These are phyloP conservation scores for Halcyon malimbica DNA, from an alignment of 2,113 vertebrate genomes.

Conservation along the genomic window DNA sequence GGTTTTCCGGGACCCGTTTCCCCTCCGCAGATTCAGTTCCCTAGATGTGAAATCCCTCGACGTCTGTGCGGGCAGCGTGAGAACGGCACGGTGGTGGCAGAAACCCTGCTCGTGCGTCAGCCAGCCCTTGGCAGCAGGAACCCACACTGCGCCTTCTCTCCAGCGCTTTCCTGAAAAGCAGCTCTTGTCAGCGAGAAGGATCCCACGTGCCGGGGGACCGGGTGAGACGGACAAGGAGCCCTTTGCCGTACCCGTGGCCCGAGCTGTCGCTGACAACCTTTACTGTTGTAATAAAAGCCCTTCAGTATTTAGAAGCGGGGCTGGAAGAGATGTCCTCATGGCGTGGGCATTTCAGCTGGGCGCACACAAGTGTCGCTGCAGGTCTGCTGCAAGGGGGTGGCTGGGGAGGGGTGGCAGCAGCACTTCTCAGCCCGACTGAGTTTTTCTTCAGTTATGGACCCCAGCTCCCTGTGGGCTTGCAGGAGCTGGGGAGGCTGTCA, in stretches of 20 bases:
- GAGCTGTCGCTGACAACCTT: not conserved
- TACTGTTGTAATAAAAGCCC: not conserved
- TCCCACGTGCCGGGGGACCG: not conserved
- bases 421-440: not conserved
- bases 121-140: not conserved
- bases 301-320: not conserved
- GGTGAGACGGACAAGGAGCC: not conserved
- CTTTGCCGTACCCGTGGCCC: not conserved
- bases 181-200: not conserved
- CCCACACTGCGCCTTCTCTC: not conserved
- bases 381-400: fast-evolving
- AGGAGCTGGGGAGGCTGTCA: not conserved
- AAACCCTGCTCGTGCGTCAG: not conserved
- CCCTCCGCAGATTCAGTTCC: not conserved
- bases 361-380: fast-evolving
- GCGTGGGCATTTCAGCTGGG: not conserved
- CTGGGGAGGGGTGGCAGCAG: not conserved
- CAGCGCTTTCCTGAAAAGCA: conserved; percentile 41
- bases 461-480: not conserved
- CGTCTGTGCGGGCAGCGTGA: fast-evolving
- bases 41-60: not conserved
- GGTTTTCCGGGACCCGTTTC: not conserved
- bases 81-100: fast-evolving
- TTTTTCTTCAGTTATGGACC: not conserved
- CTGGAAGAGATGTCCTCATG: not conserved